Conservation (phyloP, 1,140 invertebrate genomes). For the Phymorhynchus buccinoides region DNA sequence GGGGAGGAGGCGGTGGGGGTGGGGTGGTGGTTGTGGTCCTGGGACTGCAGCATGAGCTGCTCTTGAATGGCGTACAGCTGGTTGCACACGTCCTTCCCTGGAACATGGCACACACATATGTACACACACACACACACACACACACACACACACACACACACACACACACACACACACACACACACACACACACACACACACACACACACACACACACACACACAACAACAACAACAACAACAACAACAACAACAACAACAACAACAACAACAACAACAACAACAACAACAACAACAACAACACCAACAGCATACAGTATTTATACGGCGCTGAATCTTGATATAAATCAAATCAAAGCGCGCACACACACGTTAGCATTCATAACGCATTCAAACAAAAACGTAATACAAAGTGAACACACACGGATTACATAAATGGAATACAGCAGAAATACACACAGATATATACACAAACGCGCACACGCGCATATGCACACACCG, state of each 20-base stretch:
- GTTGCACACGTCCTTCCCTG: conserved; percentile 84
- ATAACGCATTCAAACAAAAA: too few species aligned
- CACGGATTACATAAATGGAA: too few species aligned
- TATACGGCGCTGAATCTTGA: too few species aligned
- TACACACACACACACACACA: neutral
- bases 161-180: neutral
- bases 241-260: neutral
- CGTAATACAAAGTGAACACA: too few species aligned
- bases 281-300: too few species aligned
- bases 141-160: neutral
- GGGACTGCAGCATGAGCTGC: conserved; percentile 51
- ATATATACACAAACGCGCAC: neutral
- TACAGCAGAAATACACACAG: too few species aligned
- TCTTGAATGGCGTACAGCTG: conserved; percentile 80
- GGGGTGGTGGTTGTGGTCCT: conserved; percentile 47
- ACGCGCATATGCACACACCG: neutral
- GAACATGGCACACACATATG: neutral
- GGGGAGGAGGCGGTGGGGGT: conserved; percentile 37
- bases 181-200: neutral
- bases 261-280: neutral
- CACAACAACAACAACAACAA: too few species aligned
- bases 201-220: neutral
- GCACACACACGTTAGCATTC: too few species aligned
- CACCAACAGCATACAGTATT: too few species aligned
- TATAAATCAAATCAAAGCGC: too few species aligned